Evolutionary conservation across 2,888 invertebrate species (phyloP).

Genomic region (Drosophila tanythrix): DNA sequence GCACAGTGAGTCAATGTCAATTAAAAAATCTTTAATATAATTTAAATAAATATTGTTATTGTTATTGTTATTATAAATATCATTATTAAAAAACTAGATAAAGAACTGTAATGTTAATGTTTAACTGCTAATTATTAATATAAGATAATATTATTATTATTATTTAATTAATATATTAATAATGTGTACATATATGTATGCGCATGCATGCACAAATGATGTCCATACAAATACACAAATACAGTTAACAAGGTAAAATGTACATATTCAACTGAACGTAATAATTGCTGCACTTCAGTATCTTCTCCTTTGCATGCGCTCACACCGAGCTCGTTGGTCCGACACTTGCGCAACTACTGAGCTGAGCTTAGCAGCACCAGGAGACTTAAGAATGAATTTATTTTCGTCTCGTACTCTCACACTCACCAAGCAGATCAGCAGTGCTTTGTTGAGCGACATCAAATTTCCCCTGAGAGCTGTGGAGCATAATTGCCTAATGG

Average conservation of each 20-base stretch:
- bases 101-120: too few species aligned
- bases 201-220: neutral
- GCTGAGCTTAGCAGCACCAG: neutral
- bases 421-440: too few species aligned
- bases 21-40: neutral
- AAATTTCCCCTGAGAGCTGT: neutral
- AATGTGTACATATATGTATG: neutral
- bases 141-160: neutral
- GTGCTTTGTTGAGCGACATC: neutral
- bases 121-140: neutral
- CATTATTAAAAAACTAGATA: too few species aligned
- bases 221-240: too few species aligned
- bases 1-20: conserved; percentile 37
- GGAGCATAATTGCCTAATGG: neutral
- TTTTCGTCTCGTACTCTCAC: neutral
- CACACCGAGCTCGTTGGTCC: neutral
- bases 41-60: too few species aligned
- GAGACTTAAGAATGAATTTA: neutral
- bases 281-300: neutral
- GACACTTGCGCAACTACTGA: neutral
- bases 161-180: neutral
- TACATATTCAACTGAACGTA: neutral
- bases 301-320: neutral
- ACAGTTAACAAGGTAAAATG: too few species aligned
- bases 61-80: neutral